A percentile compares a stretch with the other conserved stretches of the same genome.
Evolutionary conservation across 2,888 invertebrate species (phyloP).

Genomic region (Macaria liturata): DNA sequence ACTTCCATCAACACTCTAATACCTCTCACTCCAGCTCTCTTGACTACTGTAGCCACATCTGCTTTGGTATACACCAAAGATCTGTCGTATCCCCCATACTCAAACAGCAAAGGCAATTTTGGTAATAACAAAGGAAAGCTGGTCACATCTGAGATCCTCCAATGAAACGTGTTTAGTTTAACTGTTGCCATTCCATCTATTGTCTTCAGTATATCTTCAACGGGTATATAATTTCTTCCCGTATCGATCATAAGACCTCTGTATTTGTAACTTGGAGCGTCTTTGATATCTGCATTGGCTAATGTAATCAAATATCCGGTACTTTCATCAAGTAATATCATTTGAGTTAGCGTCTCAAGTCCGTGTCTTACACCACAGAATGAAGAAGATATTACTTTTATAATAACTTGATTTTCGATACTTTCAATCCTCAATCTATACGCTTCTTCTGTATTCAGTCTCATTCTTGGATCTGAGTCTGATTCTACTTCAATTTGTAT

Average conservation of each 20-base stretch:
- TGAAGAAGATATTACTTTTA: slow-evolving; percentile 81
- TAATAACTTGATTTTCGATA: slow-evolving; percentile 65
- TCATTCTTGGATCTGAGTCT: slow-evolving; percentile 81
- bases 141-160: slow-evolving; percentile 94
- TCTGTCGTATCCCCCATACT: slow-evolving; percentile 92
- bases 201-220: slow-evolving; percentile 87
- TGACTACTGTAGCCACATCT: slow-evolving; percentile 87
- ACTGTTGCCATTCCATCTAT: slow-evolving; percentile 93
- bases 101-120: slow-evolving; percentile 87
- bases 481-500: slow-evolving; percentile 79
- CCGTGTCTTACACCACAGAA: slow-evolving; percentile 90
- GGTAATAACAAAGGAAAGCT: slow-evolving; percentile 93
- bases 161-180: slow-evolving; percentile 95
- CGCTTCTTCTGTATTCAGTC: slow-evolving; percentile 87
- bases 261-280: slow-evolving; percentile 89
- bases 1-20: slow-evolving; percentile 94
- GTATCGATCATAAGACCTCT: slow-evolving; percentile 96
- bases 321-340: slow-evolving; percentile 88
- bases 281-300: slow-evolving; percentile 85
- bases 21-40: slow-evolving; percentile 89
- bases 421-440: slow-evolving; percentile 84
- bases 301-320: slow-evolving; percentile 85
- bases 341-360: slow-evolving; percentile 88
- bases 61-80: slow-evolving; percentile 87
- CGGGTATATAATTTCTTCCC: slow-evolving; percentile 92